Evolutionary conservation across 2,797 vertebrate species (phyloP).

Genomic region (Pristis pectinata): DNA sequence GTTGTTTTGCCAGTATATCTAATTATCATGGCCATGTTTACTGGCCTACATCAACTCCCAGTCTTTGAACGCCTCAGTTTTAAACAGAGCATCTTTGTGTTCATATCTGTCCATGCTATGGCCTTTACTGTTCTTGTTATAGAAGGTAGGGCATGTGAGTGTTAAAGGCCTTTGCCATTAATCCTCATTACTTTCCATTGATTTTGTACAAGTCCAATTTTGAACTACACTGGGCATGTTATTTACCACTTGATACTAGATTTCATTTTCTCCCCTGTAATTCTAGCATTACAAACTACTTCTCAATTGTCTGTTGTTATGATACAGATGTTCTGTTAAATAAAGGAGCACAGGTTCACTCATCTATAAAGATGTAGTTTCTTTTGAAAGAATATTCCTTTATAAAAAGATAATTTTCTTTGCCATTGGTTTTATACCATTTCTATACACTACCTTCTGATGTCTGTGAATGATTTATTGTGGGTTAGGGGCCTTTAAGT

Average conservation of each 20-base stretch:
- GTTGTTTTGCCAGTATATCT: background rate
- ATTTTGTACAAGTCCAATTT: background rate
- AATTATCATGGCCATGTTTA: background rate
- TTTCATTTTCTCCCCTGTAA: background rate
- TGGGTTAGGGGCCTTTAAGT: constrained; percentile 34
- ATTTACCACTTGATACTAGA: background rate
- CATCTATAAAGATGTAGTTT: constrained; percentile 12
- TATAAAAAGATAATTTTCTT: constrained; percentile 10
- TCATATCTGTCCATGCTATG: background rate
- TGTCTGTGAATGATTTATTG: constrained; percentile 34
- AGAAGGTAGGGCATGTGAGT: background rate
- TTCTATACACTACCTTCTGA: constrained; percentile 21
- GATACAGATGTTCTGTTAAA: background rate
- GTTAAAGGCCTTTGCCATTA: background rate
- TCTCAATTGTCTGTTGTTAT: background rate
- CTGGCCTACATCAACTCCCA: background rate
- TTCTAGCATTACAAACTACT: background rate
- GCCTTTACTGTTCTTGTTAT: background rate
- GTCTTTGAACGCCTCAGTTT: background rate
- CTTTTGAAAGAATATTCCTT: background rate
- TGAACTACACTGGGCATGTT: background rate
- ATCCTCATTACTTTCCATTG: background rate
- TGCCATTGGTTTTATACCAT: constrained; percentile 20
- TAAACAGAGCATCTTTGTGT: background rate
- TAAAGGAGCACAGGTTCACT: background rate